These are phyloP conservation scores for Paramormyrops hopkinsi DNA, from an alignment of 2,797 vertebrate species.

Conservation along the genomic window DNA sequence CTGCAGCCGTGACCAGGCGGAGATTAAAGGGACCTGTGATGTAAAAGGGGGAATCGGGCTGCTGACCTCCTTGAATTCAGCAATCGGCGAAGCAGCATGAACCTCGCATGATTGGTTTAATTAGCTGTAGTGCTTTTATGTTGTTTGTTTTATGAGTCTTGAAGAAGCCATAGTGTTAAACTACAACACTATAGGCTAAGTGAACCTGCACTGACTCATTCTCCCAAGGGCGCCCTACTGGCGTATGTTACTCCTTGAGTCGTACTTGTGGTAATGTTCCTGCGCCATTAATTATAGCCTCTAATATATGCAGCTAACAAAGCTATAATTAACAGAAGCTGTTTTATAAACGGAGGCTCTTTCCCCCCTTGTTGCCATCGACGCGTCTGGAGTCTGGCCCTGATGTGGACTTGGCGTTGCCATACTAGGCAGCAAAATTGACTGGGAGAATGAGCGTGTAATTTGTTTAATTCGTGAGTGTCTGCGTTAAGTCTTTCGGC, in stretches of 20 bases:
- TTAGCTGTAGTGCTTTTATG: not conserved
- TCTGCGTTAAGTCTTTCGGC: constrained; percentile 44
- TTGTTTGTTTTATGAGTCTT: not conserved
- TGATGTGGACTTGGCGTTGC: not conserved
- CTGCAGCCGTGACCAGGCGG: not conserved
- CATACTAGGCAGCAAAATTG: constrained; percentile 32
- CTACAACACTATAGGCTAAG: not conserved
- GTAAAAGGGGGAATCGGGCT: not conserved
- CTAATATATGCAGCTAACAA: constrained; percentile 61
- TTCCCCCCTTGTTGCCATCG: not conserved
- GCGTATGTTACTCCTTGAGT: constrained; percentile 49
- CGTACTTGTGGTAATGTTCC: constrained; percentile 50
- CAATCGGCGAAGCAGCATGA: not conserved
- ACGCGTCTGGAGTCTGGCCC: not conserved
- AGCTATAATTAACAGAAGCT: constrained; percentile 62
- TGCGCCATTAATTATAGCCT: constrained; percentile 58
- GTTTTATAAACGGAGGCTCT: constrained; percentile 47
- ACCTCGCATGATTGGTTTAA: not conserved
- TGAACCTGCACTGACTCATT: not conserved
- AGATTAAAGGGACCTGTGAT: not conserved
- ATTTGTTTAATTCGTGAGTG: constrained; percentile 69
- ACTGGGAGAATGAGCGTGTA: constrained; percentile 58
- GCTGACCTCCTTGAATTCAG: not conserved
- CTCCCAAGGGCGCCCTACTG: constrained; percentile 55
- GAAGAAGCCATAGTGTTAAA: not conserved